Conservation (phyloP, 2,797 vertebrate genomes). For the Amblyraja radiata region DNA sequence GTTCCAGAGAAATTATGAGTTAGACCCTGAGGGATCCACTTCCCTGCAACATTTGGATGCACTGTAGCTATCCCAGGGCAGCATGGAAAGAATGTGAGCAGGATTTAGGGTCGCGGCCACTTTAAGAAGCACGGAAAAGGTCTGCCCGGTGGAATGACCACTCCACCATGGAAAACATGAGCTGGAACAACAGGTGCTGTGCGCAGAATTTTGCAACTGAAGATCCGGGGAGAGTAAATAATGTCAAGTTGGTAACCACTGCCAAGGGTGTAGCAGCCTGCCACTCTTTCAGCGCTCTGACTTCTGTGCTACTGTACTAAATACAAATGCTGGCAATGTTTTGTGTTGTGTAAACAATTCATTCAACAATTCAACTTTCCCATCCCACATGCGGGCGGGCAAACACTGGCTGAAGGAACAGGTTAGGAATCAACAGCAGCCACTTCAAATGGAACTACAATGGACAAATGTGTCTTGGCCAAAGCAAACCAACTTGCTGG, state of each 20-base stretch:
- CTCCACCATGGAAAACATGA: neutral
- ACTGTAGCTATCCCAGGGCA: neutral
- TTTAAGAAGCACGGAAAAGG: neutral
- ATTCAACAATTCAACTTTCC: neutral
- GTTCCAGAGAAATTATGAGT: neutral
- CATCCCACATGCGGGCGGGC: neutral
- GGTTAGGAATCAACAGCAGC: neutral
- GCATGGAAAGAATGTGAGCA: neutral
- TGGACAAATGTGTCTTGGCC: neutral
- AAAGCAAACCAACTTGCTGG: neutral
- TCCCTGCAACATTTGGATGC: neutral
- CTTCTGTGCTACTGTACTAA: neutral
- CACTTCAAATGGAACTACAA: neutral
- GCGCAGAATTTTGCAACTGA: neutral
- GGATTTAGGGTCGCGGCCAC: neutral
- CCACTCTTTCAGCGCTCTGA: neutral
- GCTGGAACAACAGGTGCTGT: neutral
- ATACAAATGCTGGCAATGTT: neutral
- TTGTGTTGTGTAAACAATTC: neutral
- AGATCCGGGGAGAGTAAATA: neutral
- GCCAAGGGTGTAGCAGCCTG: neutral
- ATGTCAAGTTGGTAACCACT: neutral
- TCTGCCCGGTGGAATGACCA: neutral
- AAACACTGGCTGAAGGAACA: neutral
- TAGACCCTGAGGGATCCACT: neutral